Conservation (phyloP, 2,113 vertebrate genomes). For the Lophotis ruficrista region DNA sequence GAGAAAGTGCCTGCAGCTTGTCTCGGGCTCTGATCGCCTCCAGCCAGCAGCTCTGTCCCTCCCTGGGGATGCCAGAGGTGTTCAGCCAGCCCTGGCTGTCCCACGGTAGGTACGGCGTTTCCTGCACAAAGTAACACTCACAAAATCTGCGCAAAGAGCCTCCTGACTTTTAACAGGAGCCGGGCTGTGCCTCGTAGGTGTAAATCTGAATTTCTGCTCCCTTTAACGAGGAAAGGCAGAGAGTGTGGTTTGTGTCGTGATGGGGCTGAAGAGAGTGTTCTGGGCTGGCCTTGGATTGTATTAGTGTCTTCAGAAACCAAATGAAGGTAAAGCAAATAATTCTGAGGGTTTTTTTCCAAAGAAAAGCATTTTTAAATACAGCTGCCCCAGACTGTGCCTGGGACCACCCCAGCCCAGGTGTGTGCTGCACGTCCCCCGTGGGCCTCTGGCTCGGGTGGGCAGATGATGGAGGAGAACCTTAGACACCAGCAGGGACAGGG, state of each 20-base stretch:
- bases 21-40: not conserved
- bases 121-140: not conserved
- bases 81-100: not conserved
- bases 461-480: not conserved
- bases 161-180: not conserved
- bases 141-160: not conserved
- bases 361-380: not conserved
- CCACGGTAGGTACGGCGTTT: accelerated
- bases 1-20: not conserved
- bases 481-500: not conserved
- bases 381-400: not conserved
- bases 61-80: not conserved
- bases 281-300: not conserved
- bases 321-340: not conserved
- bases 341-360: not conserved
- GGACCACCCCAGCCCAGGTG: not conserved
- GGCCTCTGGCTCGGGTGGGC: not conserved
- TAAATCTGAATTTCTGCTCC: not conserved
- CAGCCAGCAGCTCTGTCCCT: not conserved
- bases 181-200: not conserved
- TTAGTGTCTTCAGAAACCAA: not conserved
- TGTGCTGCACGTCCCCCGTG: not conserved
- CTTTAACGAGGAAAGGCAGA: not conserved
- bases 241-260: not conserved
- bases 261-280: not conserved